These are phyloP conservation scores for Lota lota DNA, from an alignment of 2,113 vertebrate genomes.

Conservation along the genomic window DNA sequence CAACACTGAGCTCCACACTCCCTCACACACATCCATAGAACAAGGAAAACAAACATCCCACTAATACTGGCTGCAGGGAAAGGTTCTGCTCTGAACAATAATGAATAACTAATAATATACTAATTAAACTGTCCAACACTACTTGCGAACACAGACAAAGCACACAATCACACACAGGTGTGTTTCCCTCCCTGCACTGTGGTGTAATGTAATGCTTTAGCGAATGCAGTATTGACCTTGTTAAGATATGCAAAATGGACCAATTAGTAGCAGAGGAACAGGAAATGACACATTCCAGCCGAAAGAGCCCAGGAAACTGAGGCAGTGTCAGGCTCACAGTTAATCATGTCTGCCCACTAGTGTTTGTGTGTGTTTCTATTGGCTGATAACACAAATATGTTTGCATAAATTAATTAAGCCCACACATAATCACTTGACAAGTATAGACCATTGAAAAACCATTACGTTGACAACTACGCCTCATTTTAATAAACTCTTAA, in stretches of 20 bases:
- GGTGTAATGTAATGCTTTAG: constrained; percentile 69
- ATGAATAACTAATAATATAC: no score
- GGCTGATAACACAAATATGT: constrained; percentile 20
- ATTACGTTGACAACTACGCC: no score
- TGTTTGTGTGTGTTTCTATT: background rate
- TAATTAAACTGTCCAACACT: no score
- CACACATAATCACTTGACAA: no score
- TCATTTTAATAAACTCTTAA: no score
- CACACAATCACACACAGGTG: background rate
- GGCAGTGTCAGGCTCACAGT: constrained; percentile 30
- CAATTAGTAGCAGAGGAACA: constrained; percentile 63
- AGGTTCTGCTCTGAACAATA: no score
- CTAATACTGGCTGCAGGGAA: no score
- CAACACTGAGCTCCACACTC: no score
- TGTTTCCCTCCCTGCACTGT: constrained; percentile 20
- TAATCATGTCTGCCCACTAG: constrained; percentile 41
- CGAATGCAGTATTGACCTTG: constrained; percentile 60
- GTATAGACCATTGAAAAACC: no score
- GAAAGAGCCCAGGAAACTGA: constrained; percentile 50
- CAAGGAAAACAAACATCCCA: no score
- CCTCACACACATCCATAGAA: no score
- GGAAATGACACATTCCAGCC: constrained; percentile 69
- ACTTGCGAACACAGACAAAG: no score
- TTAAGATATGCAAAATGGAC: constrained; percentile 70
- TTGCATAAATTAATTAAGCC: background rate